Percentiles rank a stretch among this genome's conserved stretches.
These are phyloP conservation scores for Scotopteryx bipunctaria DNA, from an alignment of 2,888 invertebrate genomes.

Conservation along the genomic window DNA sequence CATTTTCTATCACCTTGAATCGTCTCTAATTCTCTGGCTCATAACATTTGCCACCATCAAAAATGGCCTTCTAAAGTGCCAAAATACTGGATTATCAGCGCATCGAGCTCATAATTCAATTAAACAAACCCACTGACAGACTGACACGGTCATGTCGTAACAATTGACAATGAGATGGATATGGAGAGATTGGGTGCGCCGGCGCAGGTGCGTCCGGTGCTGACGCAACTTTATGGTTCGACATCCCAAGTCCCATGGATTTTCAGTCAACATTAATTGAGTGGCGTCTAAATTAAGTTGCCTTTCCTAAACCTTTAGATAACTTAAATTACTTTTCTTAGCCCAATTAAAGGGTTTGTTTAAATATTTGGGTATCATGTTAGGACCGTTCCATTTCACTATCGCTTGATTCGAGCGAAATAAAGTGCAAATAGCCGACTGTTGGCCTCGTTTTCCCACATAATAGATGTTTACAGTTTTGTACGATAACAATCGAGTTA, in stretches of 20 bases:
- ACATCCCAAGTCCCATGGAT: constrained; percentile 36
- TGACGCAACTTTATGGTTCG: constrained; percentile 59
- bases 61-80: constrained; percentile 24
- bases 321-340: too few species aligned
- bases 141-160: constrained; percentile 49
- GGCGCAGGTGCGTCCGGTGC: constrained; percentile 59
- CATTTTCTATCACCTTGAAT: too few species aligned
- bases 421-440: background rate
- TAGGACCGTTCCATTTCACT: constrained; percentile 6
- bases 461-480: constrained; percentile 5
- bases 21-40: background rate
- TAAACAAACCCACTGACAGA: constrained; percentile 47
- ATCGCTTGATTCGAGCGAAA: constrained; percentile 4
- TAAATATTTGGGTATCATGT: constrained; percentile 8
- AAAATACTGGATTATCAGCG: constrained; percentile 38
- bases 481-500: constrained; percentile 22
- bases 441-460: constrained; percentile 5
- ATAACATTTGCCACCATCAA: constrained; percentile 2
- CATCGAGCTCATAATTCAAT: constrained; percentile 44
- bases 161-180: constrained; percentile 58
- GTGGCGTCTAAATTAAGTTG: too few species aligned
- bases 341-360: too few species aligned
- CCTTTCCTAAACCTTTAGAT: too few species aligned
- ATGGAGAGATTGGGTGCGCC: constrained; percentile 52
- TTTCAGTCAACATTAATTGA: constrained; percentile 21